Evolutionary conservation across 92 coral and sea anemone species (phyloP).

Genomic region (Phenganax subtilis): DNA sequence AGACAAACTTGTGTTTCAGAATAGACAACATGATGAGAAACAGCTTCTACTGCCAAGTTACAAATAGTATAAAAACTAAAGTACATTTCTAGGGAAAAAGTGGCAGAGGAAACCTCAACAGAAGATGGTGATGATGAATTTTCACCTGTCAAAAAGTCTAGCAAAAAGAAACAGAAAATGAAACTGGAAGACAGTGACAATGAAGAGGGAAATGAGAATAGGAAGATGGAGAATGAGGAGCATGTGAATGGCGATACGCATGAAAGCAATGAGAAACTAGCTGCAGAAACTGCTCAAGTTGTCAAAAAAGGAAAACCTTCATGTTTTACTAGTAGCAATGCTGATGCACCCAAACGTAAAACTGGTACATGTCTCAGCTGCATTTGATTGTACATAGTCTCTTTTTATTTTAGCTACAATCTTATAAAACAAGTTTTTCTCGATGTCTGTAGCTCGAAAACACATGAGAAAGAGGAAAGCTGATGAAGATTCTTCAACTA

Average conservation of each 20-base stretch:
- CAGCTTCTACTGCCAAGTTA: not conserved
- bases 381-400: not conserved
- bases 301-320: not conserved
- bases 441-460: slow-evolving; percentile 55
- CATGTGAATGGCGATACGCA: not conserved
- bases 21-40: too few species aligned
- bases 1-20: too few species aligned
- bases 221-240: slow-evolving; percentile 20
- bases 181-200: slow-evolving; percentile 66
- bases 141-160: slow-evolving; percentile 75
- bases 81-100: not conserved
- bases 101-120: slow-evolving; percentile 32
- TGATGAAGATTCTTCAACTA: slow-evolving; percentile 34
- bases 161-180: slow-evolving; percentile 55
- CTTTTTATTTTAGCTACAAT: not conserved
- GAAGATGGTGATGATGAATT: slow-evolving; percentile 43
- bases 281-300: not conserved
- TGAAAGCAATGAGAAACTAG: not conserved
- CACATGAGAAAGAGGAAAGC: slow-evolving; percentile 77
- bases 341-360: slow-evolving; percentile 22
- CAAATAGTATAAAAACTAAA: not conserved
- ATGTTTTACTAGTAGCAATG: not conserved
- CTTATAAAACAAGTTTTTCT: too few species aligned
- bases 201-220: slow-evolving; percentile 59
- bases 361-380: slow-evolving; percentile 14